Percentiles rank a stretch among this genome's conserved stretches.
phyloP scores from a whole-genome alignment of 1,140 invertebrate species.

The Atta colombica region DNA sequence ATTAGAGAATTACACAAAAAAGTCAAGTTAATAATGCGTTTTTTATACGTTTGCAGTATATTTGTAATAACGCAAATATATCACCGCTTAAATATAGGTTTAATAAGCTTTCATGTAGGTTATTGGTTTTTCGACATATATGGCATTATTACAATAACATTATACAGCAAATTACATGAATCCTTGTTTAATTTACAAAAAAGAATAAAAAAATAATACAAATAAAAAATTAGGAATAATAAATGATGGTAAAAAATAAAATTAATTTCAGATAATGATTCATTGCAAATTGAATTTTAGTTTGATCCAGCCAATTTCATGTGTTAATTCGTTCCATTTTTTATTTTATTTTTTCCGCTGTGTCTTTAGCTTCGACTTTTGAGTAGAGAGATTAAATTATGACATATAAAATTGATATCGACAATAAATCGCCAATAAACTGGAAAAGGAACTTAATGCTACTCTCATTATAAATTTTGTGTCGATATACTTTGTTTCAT shows the following conservation, averaged over 20 bases:
- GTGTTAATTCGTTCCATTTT: background rate
- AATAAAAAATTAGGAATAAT: background rate
- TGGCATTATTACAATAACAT: background rate
- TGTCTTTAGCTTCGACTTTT: background rate
- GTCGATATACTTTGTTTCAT: conserved; percentile 21
- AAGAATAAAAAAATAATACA: background rate
- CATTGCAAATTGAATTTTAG: background rate
- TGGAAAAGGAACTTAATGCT: background rate
- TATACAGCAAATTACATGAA: background rate
- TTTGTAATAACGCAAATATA: background rate
- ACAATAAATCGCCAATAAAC: conserved; percentile 16
- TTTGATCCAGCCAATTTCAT: background rate
- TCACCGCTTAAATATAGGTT: background rate
- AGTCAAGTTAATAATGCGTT: no score
- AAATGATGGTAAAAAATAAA: background rate
- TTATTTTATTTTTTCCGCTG: conserved; percentile 22
- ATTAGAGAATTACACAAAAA: background rate
- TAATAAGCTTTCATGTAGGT: background rate
- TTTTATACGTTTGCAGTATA: background rate
- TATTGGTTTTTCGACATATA: background rate
- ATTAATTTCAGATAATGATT: background rate
- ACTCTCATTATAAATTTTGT: background rate
- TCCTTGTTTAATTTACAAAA: background rate
- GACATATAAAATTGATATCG: background rate
- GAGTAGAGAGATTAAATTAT: no score